A percentile compares a stretch with the other conserved stretches of the same genome.
These are phyloP conservation scores for Progne subis DNA, from an alignment of 2,113 vertebrate species.

Conservation along the genomic window DNA sequence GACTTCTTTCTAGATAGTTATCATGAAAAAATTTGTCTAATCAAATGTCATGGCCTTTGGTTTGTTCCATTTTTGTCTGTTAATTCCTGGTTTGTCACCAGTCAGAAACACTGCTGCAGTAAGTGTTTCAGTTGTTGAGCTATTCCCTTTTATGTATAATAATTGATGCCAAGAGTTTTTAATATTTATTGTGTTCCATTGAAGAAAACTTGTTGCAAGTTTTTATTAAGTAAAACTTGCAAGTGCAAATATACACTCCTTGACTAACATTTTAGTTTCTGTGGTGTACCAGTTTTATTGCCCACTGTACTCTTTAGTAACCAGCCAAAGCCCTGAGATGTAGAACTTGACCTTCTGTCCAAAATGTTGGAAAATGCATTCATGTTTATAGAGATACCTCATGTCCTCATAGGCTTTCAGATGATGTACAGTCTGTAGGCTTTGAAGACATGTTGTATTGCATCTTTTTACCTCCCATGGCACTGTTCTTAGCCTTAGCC, in stretches of 20 bases:
- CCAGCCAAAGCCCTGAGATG: neutral
- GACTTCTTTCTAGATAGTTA: neutral
- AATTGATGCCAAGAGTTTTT: neutral
- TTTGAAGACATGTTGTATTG: neutral
- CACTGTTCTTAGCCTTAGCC: neutral
- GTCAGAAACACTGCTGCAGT: neutral
- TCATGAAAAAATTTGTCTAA: neutral
- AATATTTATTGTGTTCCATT: neutral
- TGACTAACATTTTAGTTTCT: neutral
- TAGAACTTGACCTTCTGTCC: neutral
- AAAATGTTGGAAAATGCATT: neutral
- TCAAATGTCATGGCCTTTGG: neutral
- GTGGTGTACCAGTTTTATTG: neutral
- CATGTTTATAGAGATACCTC: neutral
- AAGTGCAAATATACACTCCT: neutral
- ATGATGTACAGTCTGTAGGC: neutral
- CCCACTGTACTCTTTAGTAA: neutral
- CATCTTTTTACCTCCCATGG: neutral
- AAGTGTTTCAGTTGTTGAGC: neutral
- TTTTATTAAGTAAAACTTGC: neutral
- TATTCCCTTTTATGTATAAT: neutral
- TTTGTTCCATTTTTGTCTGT: neutral
- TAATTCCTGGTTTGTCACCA: neutral
- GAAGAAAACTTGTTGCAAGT: neutral
- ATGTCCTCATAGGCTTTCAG: neutral